Evolutionary conservation across 2,797 vertebrate species (phyloP), one percentile per base, ranked within the genome.

Genomic region (Podarcis siculus): DNA sequence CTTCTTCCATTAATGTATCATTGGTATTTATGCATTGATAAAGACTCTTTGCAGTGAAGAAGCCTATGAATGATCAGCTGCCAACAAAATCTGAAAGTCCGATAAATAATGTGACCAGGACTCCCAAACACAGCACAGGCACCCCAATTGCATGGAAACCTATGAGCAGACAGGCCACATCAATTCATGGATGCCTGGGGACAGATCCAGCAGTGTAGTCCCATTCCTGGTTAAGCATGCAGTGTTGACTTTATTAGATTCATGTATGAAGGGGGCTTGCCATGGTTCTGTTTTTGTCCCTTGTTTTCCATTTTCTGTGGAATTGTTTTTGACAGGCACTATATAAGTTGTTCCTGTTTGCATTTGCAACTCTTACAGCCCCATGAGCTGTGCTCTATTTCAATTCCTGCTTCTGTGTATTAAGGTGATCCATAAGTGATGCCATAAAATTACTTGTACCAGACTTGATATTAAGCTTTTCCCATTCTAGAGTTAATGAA

Each of bases 371-470:
- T 61, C 49, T 72, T 75, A 6, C 12, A 25, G n/a, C 35, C 25
- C 32, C 19, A 23, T 64, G 71, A 84, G 42, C 35, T 73, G 17
- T 10, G 25, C 15, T 85, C 25, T 39, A 9, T 76, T 64, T 85
- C 83, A n/a, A 42, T 75, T 55, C 37, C 71, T 75, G n/a, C 35
- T 61, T 83, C 49, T 84, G 32, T 39, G 32, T 32, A 66, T 49
- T 83, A 75, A 61, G 21, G 49, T 27, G 21, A 84, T 58, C 17
- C 82, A 73, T 72, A 84, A 84, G 49, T 75, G 72, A 58, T 85
- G 71, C 64, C 35, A 21, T n/a, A 23, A 76, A 85, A 42, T 64
- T 85, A 85, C 17, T 30, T 76, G 30, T 30, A 61, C 35, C 37
- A 39, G 55, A 37, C 30, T 77, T n/a, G 19, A 12, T 69, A 77